Conservation (phyloP, 2,113 vertebrate genomes). For the Cepphus grylle region DNA sequence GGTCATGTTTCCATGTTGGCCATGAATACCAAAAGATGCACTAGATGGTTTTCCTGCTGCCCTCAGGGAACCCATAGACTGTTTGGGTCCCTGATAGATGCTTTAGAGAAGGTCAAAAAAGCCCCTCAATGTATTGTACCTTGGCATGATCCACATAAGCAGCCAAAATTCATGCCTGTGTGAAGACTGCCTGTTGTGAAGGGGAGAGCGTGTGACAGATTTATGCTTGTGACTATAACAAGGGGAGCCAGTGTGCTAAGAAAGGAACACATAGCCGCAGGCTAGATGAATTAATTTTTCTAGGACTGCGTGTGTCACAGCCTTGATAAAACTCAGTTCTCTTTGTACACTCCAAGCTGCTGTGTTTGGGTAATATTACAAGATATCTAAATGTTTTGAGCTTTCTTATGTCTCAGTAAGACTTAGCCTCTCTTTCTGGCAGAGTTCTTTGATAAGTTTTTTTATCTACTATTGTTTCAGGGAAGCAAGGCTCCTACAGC, state of each 20-base stretch:
- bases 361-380: slow-evolving; percentile 32
- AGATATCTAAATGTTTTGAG: slow-evolving; percentile 47
- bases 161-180: background rate
- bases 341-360: slow-evolving; percentile 21
- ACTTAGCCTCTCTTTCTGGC: background rate
- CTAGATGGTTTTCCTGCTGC: background rate
- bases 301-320: slow-evolving; percentile 19
- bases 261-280: slow-evolving; percentile 38
- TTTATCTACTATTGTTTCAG: slow-evolving; percentile 32
- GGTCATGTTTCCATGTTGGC: background rate
- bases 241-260: background rate
- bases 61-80: background rate
- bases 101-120: background rate
- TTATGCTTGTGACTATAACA: background rate
- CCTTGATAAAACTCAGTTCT: slow-evolving; percentile 49
- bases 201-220: background rate
- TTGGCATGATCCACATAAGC: background rate
- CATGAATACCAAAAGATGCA: background rate
- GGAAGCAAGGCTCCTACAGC: background rate
- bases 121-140: background rate
- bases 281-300: slow-evolving; percentile 46
- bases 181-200: background rate
- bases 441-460: background rate
- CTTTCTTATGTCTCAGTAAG: background rate
- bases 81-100: background rate